Evolutionary conservation across 2,797 vertebrate species (phyloP).

Genomic region (Intellagama lesueurii): DNA sequence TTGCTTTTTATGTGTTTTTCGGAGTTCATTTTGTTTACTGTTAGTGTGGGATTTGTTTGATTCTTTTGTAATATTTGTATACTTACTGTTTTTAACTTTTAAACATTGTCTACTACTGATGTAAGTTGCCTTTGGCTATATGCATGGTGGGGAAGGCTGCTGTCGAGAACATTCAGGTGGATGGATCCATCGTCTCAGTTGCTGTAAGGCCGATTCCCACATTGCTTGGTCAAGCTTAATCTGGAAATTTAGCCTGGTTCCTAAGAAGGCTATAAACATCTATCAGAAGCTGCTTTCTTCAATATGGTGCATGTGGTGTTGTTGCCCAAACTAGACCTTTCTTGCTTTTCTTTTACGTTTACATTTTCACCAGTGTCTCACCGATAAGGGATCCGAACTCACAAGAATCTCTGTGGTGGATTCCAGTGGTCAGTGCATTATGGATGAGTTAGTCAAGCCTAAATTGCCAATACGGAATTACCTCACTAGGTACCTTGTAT

Average conservation of each 20-base stretch:
- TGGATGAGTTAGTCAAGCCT: conserved; percentile 90
- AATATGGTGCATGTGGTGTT: not conserved
- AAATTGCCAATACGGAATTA: conserved; percentile 81
- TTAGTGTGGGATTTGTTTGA: too few relatives aligned
- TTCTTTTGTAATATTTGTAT: too few relatives aligned
- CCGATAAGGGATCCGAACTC: conserved; percentile 83
- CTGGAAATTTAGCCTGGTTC: not conserved
- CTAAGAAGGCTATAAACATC: not conserved
- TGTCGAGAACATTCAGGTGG: not conserved
- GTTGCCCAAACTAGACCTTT: too few relatives aligned
- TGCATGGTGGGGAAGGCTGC: not conserved
- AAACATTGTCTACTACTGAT: too few relatives aligned
- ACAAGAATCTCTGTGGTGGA: conserved; percentile 88
- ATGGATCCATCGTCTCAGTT: not conserved
- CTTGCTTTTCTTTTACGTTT: conserved; percentile 11
- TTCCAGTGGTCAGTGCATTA: conserved; percentile 81
- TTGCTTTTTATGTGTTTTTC: too few relatives aligned
- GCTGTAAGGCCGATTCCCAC: not conserved
- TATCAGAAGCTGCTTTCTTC: not conserved
- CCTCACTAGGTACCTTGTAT: conserved; percentile 80
- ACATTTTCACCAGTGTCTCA: conserved; percentile 82
- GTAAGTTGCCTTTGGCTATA: too few relatives aligned
- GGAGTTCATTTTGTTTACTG: too few relatives aligned
- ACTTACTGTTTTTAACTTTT: too few relatives aligned
- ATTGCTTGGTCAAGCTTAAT: not conserved